Evolutionary conservation across 1,140 invertebrate genomes (phyloP).

Genomic region (Halyomorpha halys): DNA sequence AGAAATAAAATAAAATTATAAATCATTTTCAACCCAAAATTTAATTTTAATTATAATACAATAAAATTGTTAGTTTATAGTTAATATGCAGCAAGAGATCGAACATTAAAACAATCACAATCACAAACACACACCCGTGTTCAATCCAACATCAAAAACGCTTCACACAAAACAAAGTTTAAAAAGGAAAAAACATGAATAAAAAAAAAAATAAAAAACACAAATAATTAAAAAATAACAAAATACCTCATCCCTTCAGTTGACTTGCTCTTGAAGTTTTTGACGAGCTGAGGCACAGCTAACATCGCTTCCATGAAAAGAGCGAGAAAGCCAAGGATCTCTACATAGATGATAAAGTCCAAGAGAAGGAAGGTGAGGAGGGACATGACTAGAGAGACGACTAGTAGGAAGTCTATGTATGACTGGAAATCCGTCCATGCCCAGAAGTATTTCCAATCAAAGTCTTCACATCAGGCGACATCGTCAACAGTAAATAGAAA

Average conservation of each 20-base stretch:
- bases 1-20: no score
- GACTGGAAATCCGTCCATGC: constrained; percentile 97
- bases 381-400: constrained; percentile 72
- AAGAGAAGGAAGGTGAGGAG: constrained; percentile 81
- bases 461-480: constrained; percentile 50
- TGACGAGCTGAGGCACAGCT: constrained; percentile 82
- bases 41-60: no score
- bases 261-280: constrained; percentile 80
- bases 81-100: no score
- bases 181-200: neutral
- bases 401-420: constrained; percentile 83
- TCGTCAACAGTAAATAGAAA: constrained; percentile 5
- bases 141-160: no score
- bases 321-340: constrained; percentile 83
- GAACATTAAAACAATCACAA: no score
- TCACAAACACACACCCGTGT: no score
- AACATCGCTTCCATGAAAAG: constrained; percentile 94
- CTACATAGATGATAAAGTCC: constrained; percentile 69
- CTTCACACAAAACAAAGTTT: no score
- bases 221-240: neutral
- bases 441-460: constrained; percentile 90
- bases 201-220: neutral
- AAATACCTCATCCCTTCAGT: constrained; percentile 92
- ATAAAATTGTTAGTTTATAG: no score
- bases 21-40: no score